These are phyloP conservation scores for Serrognathus titanus DNA, from an alignment of 2,888 invertebrate genomes.

Conservation along the genomic window DNA sequence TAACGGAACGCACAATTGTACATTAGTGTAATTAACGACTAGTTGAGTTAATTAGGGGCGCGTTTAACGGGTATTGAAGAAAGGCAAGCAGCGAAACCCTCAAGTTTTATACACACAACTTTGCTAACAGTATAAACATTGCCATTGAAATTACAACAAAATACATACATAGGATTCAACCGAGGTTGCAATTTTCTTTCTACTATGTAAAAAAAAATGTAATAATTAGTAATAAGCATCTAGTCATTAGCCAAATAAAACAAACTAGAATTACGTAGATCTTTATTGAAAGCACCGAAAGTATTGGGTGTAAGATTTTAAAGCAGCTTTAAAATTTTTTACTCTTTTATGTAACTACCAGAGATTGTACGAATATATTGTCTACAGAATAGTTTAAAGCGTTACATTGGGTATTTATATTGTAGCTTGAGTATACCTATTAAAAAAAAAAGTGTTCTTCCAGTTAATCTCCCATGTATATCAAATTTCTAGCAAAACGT, in stretches of 20 bases:
- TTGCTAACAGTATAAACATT: constrained; percentile 35
- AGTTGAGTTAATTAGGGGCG: not conserved
- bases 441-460: not conserved
- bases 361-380: too few species aligned
- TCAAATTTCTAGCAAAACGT: not conserved
- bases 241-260: constrained; percentile 48
- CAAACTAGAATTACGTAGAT: not conserved
- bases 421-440: not conserved
- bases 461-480: too few species aligned
- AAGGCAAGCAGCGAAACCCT: not conserved
- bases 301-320: too few species aligned
- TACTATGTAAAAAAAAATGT: constrained; percentile 6
- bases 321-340: too few species aligned
- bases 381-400: too few species aligned
- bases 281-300: too few species aligned
- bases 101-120: constrained; percentile 27
- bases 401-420: not conserved
- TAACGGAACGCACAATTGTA: not conserved
- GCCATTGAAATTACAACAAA: constrained; percentile 22
- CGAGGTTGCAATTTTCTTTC: too few species aligned
- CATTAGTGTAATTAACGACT: not conserved
- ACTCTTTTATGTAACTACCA: not conserved
- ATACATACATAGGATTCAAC: too few species aligned
- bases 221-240: constrained; percentile 34
- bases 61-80: not conserved